Percentiles rank a stretch among this genome's conserved stretches.
Evolutionary conservation across 2,113 vertebrate species (phyloP).

Genomic region (Gymnogyps californianus): DNA sequence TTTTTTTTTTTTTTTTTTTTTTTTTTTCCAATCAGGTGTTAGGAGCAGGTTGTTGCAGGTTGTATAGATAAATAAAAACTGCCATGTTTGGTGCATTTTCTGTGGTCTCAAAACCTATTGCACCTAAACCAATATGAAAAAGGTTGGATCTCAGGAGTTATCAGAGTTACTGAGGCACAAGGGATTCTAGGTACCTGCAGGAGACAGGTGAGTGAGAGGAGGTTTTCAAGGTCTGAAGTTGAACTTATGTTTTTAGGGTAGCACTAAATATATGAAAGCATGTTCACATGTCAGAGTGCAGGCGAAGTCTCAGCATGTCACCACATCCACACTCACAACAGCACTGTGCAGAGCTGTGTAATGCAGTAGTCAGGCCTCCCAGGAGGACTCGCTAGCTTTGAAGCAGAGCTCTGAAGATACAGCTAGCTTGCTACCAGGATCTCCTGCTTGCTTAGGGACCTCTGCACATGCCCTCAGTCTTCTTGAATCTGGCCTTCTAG

Average conservation of each 20-base stretch:
- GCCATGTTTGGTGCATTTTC: neutral
- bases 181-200: neutral
- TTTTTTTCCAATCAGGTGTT: neutral
- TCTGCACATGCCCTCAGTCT: neutral
- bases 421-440: neutral
- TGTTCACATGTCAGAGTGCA: neutral
- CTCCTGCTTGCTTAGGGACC: neutral
- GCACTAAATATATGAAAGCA: neutral
- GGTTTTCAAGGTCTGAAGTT: neutral
- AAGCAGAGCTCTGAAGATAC: neutral
- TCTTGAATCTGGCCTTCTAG: neutral
- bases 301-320: neutral
- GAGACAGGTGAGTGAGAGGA: neutral
- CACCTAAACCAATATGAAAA: neutral
- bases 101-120: neutral
- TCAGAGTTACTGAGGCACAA: neutral
- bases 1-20: neutral
- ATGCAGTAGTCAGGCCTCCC: neutral
- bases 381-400: neutral
- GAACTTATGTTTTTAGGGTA: neutral
- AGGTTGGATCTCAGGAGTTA: neutral
- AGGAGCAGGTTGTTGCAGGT: neutral
- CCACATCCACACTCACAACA: neutral
- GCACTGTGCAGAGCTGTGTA: neutral
- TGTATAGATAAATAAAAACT: neutral